Base-by-base conservation (phyloP, 2,888 invertebrate species). In the Capitulum mitella region DNA sequence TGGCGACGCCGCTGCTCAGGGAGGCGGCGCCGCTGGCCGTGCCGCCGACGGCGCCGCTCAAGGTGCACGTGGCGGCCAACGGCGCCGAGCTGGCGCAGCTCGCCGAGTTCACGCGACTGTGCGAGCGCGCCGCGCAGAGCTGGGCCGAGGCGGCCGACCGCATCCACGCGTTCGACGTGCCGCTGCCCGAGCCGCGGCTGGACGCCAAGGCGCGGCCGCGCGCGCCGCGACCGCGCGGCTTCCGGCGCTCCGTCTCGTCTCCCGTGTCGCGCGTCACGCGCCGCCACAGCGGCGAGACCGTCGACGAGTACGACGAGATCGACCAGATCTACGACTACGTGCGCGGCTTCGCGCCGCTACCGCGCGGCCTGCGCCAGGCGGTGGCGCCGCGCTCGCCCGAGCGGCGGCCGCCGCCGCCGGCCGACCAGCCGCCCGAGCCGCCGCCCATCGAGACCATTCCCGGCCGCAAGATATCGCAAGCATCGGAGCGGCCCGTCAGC, bases 301-400 rank as follows among this genome's bases (percentile, higher is more conserved):
- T 84, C 34, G 93, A 94, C 85, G 95, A 95, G 84, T 95, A 97
- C 86, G 95, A 96, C 83, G 96, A 97, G 87, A 95, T 97, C 83
- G 97, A 97, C 88, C 95, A 97, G 86, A 95, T 97, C 82, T 97
- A 97, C 85, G 95, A 96, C 85, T 97, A 97, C 85, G 95, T 97
- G 0, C 89, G 97, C 81, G 96, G 97, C 0, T 92, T 97, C 83
- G 95, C 95, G 78, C 95, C 95, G 1, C 88, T 95, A 43, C 95
- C 96, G 10, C 94, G 94, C 85, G 92, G 90, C 84, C 90, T 92
- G 40, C 89, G 91, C 26, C 40, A 70, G 40, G 26, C 70, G 37
- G 26, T 34, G 14, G 34, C 19, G 16, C 32, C 3, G 34, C 19
- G 51, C 51, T 29, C 64, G 64, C 12, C 64, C 19, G 64, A 64